Base-by-base conservation (phyloP, 2,888 invertebrate genomes). In the Cosmopolites sordidus region DNA sequence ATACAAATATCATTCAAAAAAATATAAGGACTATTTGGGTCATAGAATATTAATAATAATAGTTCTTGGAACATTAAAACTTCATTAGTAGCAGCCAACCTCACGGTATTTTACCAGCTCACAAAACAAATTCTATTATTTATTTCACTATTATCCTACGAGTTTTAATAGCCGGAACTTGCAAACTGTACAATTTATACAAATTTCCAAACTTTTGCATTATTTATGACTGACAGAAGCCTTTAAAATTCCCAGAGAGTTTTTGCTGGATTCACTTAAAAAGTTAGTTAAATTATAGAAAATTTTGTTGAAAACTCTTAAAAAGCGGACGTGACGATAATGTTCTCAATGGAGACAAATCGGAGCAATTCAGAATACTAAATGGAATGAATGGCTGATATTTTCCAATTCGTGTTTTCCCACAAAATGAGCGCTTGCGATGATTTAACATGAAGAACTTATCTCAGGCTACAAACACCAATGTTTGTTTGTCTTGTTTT, bases 161-260 rank as follows among this genome's bases (percentile, higher is more conserved):
- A 39, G 17, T 38, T 39, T 39, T 39, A 46, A 46, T 22, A 46
- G 39, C 11, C 33, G 12, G 11, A 46, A 46, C 38, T 18, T 39
- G 33, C 22, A 18, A 18, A 22, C 14, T 40, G 27, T 39, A 40
- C 22, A 40, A 47, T 47, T 40, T 40, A 47, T 40, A 47, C 40
- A 27, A 47, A 47, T 47, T 47, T 16, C 2, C 9, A 47, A 40
- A 40, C 40, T 40, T 40, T 40, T 40, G 40, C 40, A 40, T 40
- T 40, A 40, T 40, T 40, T 40, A 40, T 16, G 15, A 40, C 40
- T 40, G 16, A 16, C 15, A 40, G 16, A 14, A 40, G 17, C 17
- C 16, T 40, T 40, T 40, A 40, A 40, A 40, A 40, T 40, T 40
- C 40, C 16, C n/a, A 14, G 17, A 6, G n/a, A 12, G 27, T 27